Base-by-base conservation (phyloP, 2,888 invertebrate genomes). In the Sceliomorpha sp. region DNA sequence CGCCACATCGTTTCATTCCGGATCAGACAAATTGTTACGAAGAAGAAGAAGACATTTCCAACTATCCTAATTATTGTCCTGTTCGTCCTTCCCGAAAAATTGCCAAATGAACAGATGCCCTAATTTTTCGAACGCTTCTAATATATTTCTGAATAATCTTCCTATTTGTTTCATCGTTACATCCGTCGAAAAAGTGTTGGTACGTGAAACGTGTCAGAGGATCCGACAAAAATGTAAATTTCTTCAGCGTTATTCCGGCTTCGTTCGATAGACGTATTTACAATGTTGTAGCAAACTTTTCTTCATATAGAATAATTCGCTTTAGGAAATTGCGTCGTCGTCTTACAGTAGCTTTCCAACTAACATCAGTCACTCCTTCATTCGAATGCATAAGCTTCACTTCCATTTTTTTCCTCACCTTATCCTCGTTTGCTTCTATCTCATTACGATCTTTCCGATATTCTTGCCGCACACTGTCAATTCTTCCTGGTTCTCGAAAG, bases 341-440 rank as follows among this genome's bases (percentile, higher is more conserved):
- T 55, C 53, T 67, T 67, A 67, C 53, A 48, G 32, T n/a, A 40
- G 55, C 60, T 67, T 67, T 67, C 59, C 48, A 31, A 55, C 48
- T 55, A 59, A 67, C 55, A 67, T 67, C 67, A 60, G 67, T 60
- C 67, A 55, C 67, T 55, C 59, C 60, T 59, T 59, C 67, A 67
- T 67, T 67, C 59, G 48, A 60, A 67, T 67, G 67, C 67, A 55
- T 60, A 55, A 67, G 59, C 59, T 59, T 42, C 47, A 29, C 59
- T 59, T 67, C 59, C 66, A 66, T 66, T 66, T 66, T 64, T 64
- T 51, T 26, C 48, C 15, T 5, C 44, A 2, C 12, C 17, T 12
- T 10, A 4, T 10, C 32, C 4, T 12, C 42, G 27, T 14, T 59
- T 42, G 47, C 48, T 47, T 59, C 53, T 53, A 67, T 59, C 66